Conservation (phyloP, 2,113 vertebrate genomes). For the Romanogobio albipinnatus region DNA sequence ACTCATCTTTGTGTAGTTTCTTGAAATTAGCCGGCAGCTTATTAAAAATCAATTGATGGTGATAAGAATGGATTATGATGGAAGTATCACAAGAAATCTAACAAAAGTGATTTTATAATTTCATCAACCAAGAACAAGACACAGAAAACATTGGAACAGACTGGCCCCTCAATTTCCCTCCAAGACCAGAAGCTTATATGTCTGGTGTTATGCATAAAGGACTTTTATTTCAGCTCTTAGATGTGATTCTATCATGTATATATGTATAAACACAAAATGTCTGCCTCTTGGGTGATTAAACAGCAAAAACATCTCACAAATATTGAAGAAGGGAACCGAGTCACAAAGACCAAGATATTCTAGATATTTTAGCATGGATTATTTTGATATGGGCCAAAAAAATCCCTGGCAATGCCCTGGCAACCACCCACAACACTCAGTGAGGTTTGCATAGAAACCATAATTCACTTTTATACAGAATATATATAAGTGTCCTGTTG, state of each 20-base stretch:
- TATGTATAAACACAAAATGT: not conserved
- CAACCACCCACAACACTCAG: not conserved
- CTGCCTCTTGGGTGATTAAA: not conserved
- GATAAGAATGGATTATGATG: not conserved
- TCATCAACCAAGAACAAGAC: not conserved
- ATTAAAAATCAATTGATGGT: conserved; percentile 41
- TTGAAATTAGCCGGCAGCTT: conserved; percentile 47
- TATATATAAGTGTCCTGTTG: not conserved
- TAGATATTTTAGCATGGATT: not conserved
- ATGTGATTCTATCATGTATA: not conserved
- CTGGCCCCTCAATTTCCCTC: not conserved
- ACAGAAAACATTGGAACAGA: not conserved
- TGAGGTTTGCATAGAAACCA: not conserved
- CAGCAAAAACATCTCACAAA: not conserved
- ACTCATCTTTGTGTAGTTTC: conserved; percentile 12
- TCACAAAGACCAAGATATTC: not conserved
- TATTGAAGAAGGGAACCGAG: not conserved
- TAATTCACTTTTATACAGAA: not conserved
- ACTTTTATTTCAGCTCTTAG: not conserved
- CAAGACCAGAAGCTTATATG: not conserved
- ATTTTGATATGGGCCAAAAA: not conserved
- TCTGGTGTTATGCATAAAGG: not conserved
- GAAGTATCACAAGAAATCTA: not conserved
- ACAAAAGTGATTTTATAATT: not conserved
- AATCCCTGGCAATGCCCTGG: not conserved